Evolutionary conservation across 2,888 invertebrate species (phyloP).

Genomic region (Syritta pipiens): DNA sequence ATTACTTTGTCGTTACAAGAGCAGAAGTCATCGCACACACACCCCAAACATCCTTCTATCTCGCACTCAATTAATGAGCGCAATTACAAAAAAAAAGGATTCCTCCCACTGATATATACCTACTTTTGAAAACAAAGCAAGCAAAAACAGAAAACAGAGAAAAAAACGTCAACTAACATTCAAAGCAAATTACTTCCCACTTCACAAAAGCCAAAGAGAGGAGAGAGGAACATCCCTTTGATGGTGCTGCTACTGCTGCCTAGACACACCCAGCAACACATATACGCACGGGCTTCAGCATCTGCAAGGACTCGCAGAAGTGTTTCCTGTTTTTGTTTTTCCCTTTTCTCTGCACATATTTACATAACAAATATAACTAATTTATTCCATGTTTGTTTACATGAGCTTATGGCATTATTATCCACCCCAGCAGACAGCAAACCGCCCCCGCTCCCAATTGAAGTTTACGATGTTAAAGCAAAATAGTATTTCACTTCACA

Average conservation of each 20-base stretch:
- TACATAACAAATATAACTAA: slow-evolving; percentile 47
- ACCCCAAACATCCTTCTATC: no score
- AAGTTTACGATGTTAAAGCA: slow-evolving; percentile 13
- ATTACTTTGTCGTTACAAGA: no score
- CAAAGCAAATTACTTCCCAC: background rate
- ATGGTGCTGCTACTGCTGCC: no score
- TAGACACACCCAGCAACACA: background rate
- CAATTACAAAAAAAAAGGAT: no score
- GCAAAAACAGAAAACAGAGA: no score
- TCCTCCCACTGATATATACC: no score
- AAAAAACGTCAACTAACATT: background rate
- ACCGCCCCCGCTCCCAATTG: background rate
- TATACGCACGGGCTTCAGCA: background rate
- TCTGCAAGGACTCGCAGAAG: background rate
- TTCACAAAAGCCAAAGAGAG: no score
- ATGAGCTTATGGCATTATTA: slow-evolving; percentile 46
- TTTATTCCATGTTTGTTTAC: slow-evolving; percentile 54
- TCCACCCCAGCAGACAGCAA: slow-evolving; percentile 16
- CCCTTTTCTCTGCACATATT: background rate
- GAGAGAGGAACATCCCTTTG: no score
- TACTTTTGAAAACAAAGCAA: background rate
- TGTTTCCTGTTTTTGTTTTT: slow-evolving; percentile 6
- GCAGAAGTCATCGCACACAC: no score
- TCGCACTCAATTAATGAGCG: no score
- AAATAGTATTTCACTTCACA: slow-evolving; percentile 29